A percentile compares a stretch with the other conserved stretches of the same genome.
Evolutionary conservation across 2,797 vertebrate genomes (phyloP).

Genomic region (Lagorchestes hirsutus): DNA sequence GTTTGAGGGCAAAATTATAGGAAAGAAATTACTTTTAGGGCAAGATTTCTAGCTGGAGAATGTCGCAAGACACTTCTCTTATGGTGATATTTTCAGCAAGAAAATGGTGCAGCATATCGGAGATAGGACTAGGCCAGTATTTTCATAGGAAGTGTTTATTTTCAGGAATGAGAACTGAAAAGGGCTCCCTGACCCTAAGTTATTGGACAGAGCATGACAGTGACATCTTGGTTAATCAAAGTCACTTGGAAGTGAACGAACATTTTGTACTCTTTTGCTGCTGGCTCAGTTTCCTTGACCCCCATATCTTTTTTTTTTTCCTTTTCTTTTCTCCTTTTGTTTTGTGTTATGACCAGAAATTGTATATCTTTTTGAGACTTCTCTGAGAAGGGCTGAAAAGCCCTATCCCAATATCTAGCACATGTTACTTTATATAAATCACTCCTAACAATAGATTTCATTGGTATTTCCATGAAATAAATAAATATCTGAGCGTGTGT

Average conservation of each 20-base stretch:
- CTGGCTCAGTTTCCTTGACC: not conserved
- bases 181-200: not conserved
- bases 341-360: not conserved
- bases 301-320: not conserved
- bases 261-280: not conserved
- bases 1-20: conserved; percentile 1
- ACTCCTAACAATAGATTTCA: not conserved
- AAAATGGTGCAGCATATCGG: conserved; percentile 14
- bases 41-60: conserved; percentile 34
- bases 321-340: not conserved
- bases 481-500: not conserved
- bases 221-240: not conserved
- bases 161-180: conserved; percentile 24
- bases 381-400: not conserved
- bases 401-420: not conserved
- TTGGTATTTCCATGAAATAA: not conserved
- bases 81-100: conserved; percentile 36
- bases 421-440: not conserved
- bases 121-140: not conserved
- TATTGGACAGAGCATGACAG: not conserved
- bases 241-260: not conserved
- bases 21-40: conserved; percentile 45
- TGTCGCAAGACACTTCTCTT: conserved; percentile 53
- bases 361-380: not conserved
- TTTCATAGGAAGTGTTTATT: not conserved